Percentiles rank a stretch among this genome's conserved stretches.
phyloP scores from a whole-genome alignment of 2,888 invertebrate species.

The Ormyrus thymus region DNA sequence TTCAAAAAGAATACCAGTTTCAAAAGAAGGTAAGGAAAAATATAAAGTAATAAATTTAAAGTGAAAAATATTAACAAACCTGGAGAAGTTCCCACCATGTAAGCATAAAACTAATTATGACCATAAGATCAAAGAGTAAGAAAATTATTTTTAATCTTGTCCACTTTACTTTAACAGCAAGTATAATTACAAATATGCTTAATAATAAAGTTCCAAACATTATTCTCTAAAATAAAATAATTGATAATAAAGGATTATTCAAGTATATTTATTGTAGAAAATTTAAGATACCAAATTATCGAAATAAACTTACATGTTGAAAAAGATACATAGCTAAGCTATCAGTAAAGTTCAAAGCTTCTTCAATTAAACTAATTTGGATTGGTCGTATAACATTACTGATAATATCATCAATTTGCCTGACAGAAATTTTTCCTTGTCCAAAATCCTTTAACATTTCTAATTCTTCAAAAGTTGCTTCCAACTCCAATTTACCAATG shows the following conservation, averaged over 20 bases:
- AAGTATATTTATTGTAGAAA: not conserved
- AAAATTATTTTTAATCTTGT: slow-evolving; percentile 58
- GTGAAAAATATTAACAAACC: slow-evolving; percentile 56
- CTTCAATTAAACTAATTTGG: slow-evolving; percentile 40
- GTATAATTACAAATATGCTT: slow-evolving; percentile 50
- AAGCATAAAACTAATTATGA: slow-evolving; percentile 63
- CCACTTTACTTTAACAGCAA: slow-evolving; percentile 55
- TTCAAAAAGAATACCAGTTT: slow-evolving; percentile 47
- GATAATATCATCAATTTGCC: slow-evolving; percentile 65
- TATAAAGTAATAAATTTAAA: not conserved
- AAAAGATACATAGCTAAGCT: slow-evolving; percentile 40
- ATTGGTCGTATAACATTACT: slow-evolving; percentile 59
- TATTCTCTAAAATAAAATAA: slow-evolving; percentile 57
- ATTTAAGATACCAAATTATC: slow-evolving; percentile 34
- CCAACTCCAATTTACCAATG: slow-evolving; percentile 61
- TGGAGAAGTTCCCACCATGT: slow-evolving; percentile 66
- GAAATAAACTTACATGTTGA: slow-evolving; percentile 55
- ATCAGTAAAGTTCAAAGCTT: slow-evolving; percentile 51
- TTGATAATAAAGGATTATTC: slow-evolving; percentile 6
- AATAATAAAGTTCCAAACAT: slow-evolving; percentile 41
- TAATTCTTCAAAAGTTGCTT: slow-evolving; percentile 61
- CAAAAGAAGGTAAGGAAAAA: no score
- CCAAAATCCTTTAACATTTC: slow-evolving; percentile 61
- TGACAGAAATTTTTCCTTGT: slow-evolving; percentile 60
- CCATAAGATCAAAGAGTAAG: slow-evolving; percentile 57